Evolutionary conservation across 2,888 invertebrate genomes (phyloP).

Genomic region (Pristionchus mayeri): DNA sequence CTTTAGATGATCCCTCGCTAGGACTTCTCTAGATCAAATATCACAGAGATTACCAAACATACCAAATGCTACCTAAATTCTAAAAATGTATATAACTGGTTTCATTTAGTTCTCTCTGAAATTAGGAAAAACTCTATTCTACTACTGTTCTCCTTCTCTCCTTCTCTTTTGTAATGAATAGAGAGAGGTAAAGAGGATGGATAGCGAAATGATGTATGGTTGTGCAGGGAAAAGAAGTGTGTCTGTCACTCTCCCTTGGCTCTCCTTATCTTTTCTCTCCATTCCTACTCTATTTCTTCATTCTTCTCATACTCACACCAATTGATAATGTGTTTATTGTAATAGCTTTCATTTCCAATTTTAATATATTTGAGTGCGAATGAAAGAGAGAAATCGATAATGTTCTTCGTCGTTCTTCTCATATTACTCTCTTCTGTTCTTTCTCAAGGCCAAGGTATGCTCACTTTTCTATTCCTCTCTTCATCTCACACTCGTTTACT

Average conservation of each 20-base stretch:
- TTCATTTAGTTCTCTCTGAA: no score
- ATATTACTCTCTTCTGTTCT: background rate
- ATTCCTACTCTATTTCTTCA: background rate
- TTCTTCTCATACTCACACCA: background rate
- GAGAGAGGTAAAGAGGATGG: background rate
- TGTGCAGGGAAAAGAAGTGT: background rate
- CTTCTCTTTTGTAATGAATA: background rate
- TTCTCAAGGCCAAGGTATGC: background rate
- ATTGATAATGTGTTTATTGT: background rate
- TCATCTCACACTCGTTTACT: background rate
- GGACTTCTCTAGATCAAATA: background rate
- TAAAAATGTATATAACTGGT: no score
- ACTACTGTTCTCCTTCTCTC: no score
- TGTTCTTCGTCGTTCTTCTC: background rate
- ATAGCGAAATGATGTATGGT: slow-evolving; percentile 2
- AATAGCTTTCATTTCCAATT: background rate
- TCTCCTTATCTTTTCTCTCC: slow-evolving; percentile 10
- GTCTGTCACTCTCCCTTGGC: background rate
- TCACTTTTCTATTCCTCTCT: background rate
- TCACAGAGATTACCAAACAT: background rate
- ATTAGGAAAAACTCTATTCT: no score
- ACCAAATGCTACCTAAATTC: no score
- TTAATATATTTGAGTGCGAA: background rate
- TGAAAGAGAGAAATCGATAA: background rate
- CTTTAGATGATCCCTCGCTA: background rate